Evolutionary conservation across 2,113 vertebrate genomes (phyloP), one percentile per base, ranked within the genome.

Genomic region (Pungitius pungitius): DNA sequence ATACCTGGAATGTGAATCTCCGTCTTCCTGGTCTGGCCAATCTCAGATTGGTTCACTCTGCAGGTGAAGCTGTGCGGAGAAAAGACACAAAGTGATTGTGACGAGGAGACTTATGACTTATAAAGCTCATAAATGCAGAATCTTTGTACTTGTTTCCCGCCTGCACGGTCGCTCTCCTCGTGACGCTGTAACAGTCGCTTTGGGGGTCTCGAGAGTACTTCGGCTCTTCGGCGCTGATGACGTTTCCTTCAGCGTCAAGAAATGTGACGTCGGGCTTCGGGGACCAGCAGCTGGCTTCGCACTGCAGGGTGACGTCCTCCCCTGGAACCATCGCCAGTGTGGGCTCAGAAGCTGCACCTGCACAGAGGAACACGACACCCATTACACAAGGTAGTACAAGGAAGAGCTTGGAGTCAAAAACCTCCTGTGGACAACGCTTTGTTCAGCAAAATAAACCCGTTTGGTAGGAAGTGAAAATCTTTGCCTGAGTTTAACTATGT

Each of bases 201-300:
- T 0, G 1, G 14, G 47, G 8, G 2, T n/a, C 10, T 0, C 0
- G 0, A 4, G 0, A 0, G 14, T 3, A 47, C 14, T 14, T 40
- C 0, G 13, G 12, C 0, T 55, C 6, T 1, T 42, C 35, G 17
- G 47, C 60, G 1, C 0, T 0, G 0, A 80, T 35, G 0, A 3
- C 0, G 0, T 39, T 54, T 33, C 49, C 42, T 5, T 11, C 18
- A 4, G 0, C 8, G 13, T 72, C 55, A 0, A 43, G 6, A 47
- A 85, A 43, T 0, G 0, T 47, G 1, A 85, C 14, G n/a, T 0
- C 0, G 6, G 73, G 64, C 39, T 18, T 0, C 2, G 60, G 39
- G 0, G 1, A 59, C 80, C 64, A 77, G 2, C 73, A 66, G 24
- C 0, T 18, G 0, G 57, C 30, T 0, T 70, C 73, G 40, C 84